A percentile compares a stretch with the other conserved stretches of the same genome.
Evolutionary conservation across 64 coral and sea anemone genomes (phyloP).

Genomic region (Montipora foliosa): DNA sequence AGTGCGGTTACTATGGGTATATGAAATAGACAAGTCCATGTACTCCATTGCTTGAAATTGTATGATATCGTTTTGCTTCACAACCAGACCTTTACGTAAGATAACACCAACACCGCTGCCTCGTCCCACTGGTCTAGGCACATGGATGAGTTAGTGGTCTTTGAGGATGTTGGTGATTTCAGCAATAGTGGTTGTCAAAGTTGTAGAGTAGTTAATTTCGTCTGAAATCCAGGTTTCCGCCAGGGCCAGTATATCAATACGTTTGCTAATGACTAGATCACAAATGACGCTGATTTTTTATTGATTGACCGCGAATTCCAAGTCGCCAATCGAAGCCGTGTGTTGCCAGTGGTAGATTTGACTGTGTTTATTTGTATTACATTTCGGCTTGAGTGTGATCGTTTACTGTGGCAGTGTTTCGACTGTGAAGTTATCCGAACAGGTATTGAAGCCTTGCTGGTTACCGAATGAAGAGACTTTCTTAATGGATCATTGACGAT

Average conservation of each 20-base stretch:
- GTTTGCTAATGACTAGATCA: conserved; percentile 50
- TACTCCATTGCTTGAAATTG: conserved; percentile 66
- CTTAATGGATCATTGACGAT: too few species aligned
- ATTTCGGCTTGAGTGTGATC: too few species aligned
- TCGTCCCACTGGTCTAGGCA: conserved; percentile 43
- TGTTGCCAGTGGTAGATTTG: too few species aligned
- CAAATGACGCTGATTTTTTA: conserved; percentile 53
- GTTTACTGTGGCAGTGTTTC: too few species aligned
- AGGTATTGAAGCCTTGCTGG: too few species aligned
- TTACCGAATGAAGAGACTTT: too few species aligned
- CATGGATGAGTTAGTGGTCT: conserved; percentile 48
- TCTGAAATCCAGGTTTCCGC: conserved; percentile 57
- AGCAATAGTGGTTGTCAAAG: conserved; percentile 40
- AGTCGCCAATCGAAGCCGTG: conserved; percentile 22
- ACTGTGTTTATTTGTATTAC: too few species aligned
- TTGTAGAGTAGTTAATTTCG: neutral
- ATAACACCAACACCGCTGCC: conserved; percentile 47
- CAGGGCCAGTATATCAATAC: conserved; percentile 47
- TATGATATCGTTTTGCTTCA: conserved; percentile 30
- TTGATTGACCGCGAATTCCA: conserved; percentile 55
- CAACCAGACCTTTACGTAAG: conserved; percentile 36
- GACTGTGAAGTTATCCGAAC: too few species aligned
- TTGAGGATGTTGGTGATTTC: conserved; percentile 53
- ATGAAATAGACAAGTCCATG: conserved; percentile 9
- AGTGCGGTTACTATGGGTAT: neutral